Evolutionary conservation across 2,888 invertebrate species (phyloP).

Genomic region (Aphrophora alni): DNA sequence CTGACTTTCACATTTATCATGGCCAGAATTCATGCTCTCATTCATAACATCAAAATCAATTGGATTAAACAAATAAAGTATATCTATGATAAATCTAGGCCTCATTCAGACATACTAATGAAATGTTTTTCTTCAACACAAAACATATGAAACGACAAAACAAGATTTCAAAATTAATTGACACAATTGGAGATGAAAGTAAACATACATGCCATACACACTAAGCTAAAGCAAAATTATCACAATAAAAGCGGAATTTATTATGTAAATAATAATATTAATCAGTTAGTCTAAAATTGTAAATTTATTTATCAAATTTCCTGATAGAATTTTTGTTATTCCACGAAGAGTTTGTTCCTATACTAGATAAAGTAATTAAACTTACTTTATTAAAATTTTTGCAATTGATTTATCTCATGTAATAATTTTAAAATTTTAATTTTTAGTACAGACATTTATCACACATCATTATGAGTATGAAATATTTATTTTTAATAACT

Average conservation of each 20-base stretch:
- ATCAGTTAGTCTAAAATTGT: too few species aligned
- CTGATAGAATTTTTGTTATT: too few species aligned
- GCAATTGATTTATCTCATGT: too few species aligned
- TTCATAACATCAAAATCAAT: conserved; percentile 6
- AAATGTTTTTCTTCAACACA: not conserved
- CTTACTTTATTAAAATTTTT: too few species aligned
- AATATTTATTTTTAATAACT: too few species aligned
- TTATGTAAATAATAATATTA: not conserved
- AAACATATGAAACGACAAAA: not conserved
- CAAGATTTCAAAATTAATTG: conserved; percentile 12
- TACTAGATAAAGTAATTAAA: too few species aligned
- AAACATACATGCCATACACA: conserved; percentile 2
- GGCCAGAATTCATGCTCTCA: conserved; percentile 15
- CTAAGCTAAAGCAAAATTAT: not conserved
- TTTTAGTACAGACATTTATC: too few species aligned
- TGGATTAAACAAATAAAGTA: not conserved
- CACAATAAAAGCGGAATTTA: not conserved
- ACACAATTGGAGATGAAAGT: not conserved
- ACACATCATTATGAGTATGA: too few species aligned
- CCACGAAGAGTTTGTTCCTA: too few species aligned
- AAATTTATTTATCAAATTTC: too few species aligned
- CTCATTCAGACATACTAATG: conserved; percentile 17
- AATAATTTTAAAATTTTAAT: too few species aligned
- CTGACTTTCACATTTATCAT: conserved; percentile 6
- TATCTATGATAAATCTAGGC: not conserved